These are phyloP conservation scores for Meloe dianella DNA, from an alignment of 2,888 invertebrate species.

Conservation along the genomic window DNA sequence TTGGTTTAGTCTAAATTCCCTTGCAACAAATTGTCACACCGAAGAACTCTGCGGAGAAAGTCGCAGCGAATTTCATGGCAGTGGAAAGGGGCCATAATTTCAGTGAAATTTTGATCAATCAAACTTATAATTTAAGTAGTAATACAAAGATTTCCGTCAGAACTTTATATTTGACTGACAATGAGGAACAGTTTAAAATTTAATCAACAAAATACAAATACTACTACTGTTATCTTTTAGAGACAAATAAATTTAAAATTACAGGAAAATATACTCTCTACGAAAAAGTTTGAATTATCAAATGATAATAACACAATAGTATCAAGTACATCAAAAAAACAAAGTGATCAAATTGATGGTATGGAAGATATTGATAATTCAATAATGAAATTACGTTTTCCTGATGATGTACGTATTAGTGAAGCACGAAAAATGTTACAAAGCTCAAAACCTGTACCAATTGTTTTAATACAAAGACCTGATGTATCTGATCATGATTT, in stretches of 20 bases:
- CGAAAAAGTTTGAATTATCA: constrained; percentile 34
- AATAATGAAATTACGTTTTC: constrained; percentile 68
- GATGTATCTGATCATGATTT: constrained; percentile 97
- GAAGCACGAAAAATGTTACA: constrained; percentile 85
- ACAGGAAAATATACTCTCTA: constrained; percentile 32
- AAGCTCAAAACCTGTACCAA: constrained; percentile 87
- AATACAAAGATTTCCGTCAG: too few species aligned
- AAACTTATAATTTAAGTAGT: too few species aligned
- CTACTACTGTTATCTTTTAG: not conserved
- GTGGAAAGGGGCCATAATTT: too few species aligned
- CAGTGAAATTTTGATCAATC: too few species aligned
- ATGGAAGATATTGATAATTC: constrained; percentile 66
- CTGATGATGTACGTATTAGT: constrained; percentile 73
- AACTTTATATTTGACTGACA: too few species aligned
- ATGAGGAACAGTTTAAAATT: constrained; percentile 7
- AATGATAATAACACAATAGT: constrained; percentile 21
- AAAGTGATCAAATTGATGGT: constrained; percentile 67
- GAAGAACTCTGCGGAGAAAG: too few species aligned
- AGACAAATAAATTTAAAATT: not conserved
- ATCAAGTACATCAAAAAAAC: constrained; percentile 45
- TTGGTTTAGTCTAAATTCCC: too few species aligned
- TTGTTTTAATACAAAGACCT: constrained; percentile 83
- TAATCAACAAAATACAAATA: too few species aligned
- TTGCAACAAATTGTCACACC: too few species aligned
- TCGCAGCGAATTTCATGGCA: too few species aligned